These are phyloP conservation scores for Propithecus perrieri DNA, from an alignment of 2,797 vertebrate genomes.

Conservation along the genomic window DNA sequence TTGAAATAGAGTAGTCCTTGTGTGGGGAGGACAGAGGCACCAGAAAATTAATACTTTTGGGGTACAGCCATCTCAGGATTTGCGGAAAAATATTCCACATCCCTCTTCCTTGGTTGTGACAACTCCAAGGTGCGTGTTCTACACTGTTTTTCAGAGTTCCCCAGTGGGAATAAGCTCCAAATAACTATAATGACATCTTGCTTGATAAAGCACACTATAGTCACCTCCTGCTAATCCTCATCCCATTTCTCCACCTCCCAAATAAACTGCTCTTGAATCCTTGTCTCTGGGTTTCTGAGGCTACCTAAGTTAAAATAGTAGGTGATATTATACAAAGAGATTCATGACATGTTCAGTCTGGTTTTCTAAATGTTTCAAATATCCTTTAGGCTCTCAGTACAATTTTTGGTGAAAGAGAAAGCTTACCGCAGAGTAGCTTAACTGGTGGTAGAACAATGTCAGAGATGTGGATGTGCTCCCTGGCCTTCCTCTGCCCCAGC, in stretches of 20 bases:
- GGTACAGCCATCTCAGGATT: neutral
- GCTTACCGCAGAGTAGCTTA: neutral
- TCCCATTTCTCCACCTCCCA: neutral
- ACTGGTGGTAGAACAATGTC: neutral
- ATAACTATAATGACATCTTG: neutral
- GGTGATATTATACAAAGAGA: neutral
- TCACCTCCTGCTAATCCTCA: neutral
- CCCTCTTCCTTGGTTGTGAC: neutral
- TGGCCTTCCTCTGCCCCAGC: neutral
- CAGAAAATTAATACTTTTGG: neutral
- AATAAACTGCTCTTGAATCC: neutral
- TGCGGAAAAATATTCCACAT: neutral
- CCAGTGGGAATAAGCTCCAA: neutral
- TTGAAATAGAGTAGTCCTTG: neutral
- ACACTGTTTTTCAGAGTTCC: neutral
- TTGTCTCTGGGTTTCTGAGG: neutral
- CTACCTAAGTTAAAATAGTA: neutral
- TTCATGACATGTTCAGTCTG: neutral
- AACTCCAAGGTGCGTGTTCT: neutral
- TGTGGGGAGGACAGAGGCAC: neutral
- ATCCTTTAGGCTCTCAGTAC: neutral
- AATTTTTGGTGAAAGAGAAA: neutral
- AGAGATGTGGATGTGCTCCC: fast-evolving
- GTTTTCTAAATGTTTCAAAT: neutral
- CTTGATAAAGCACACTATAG: neutral